phyloP scores from a whole-genome alignment of 1,140 invertebrate species.

The Eufriesea mexicana region DNA sequence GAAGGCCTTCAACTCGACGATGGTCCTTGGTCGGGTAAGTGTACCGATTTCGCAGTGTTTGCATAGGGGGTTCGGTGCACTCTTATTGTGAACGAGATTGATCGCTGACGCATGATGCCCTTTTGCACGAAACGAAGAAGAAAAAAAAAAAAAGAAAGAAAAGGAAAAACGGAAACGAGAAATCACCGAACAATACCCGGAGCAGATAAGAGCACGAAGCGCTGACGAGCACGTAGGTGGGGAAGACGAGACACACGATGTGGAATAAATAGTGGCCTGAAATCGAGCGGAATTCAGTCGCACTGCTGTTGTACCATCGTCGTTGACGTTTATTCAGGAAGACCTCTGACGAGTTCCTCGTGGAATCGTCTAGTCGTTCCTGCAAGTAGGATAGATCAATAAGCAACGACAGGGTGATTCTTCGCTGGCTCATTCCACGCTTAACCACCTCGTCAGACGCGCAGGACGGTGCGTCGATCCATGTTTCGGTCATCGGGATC shows the following conservation, averaged over 20 bases:
- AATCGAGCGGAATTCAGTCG: conserved; percentile 71
- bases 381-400: conserved; percentile 21
- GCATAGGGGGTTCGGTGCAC: conserved; percentile 22
- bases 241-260: conserved; percentile 64
- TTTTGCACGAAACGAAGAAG: background rate
- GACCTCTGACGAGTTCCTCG: background rate
- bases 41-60: conserved; percentile 34
- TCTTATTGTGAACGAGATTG: conserved; percentile 11
- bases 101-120: conserved; percentile 3
- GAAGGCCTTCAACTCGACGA: conserved; percentile 5
- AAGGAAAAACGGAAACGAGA: conserved; percentile 61
- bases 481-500: background rate
- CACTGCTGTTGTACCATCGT: conserved; percentile 59
- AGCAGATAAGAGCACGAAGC: conserved; percentile 64
- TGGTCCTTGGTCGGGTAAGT: conserved; percentile 18
- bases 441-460: background rate
- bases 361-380: conserved; percentile 7
- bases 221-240: conserved; percentile 64
- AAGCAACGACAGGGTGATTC: conserved; percentile 3
- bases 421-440: background rate
- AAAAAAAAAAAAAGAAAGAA: background rate
- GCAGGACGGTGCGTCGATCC: background rate
- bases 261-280: conserved; percentile 71
- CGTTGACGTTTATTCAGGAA: conserved; percentile 37
- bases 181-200: conserved; percentile 65